Evolutionary conservation across 2,797 vertebrate genomes (phyloP), one percentile per base, ranked within the genome.

Genomic region (Anguilla marmorata): DNA sequence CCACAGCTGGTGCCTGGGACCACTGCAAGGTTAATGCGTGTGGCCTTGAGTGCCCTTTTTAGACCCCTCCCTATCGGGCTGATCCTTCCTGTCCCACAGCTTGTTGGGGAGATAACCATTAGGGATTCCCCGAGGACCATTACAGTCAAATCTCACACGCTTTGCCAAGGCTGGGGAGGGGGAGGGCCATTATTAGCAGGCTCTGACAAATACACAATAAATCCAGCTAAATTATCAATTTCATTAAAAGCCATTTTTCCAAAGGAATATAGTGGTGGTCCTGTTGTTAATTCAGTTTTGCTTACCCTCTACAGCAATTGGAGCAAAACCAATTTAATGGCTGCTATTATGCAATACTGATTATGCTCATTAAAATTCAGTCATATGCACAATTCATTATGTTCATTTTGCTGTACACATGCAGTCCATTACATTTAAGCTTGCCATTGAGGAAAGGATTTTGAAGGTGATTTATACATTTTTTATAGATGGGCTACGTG

Each of bases 1-100:
- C 33, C 84, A 63, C 84, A 85, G 84, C 84, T 85, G 84, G 84
- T 82, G 52, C 52, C 37, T 63, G 19, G 56, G 52, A 33, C 84
- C 58, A 33, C 83, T 21, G 84, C 14, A 1, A 16, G 56, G 56
- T 19, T 58, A 37, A 58, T 58, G 84, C 52, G 8, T 0, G 58
- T 56, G 50, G n/a, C 27, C 50, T 58, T 63, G 60, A 85, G 84
- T 85, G 58, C 33, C 56, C 30, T 45, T 79, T 50, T 19, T 19
- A 5, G 2, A 30, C 7, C 84, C 58, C 58, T 41, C 84, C 52
- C 30, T 11, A 1, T 9, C 9, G 33, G 33, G 16, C 30, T 41
- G 58, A 16, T 33, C 19, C 45, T 58, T 63, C 16, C 54, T 58
- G 84, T 27, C 21, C 58, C 8, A 24, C 33, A 60, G 54, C 84